Evolutionary conservation across 2,888 invertebrate species (phyloP).

Genomic region (Heteropelma amictum): DNA sequence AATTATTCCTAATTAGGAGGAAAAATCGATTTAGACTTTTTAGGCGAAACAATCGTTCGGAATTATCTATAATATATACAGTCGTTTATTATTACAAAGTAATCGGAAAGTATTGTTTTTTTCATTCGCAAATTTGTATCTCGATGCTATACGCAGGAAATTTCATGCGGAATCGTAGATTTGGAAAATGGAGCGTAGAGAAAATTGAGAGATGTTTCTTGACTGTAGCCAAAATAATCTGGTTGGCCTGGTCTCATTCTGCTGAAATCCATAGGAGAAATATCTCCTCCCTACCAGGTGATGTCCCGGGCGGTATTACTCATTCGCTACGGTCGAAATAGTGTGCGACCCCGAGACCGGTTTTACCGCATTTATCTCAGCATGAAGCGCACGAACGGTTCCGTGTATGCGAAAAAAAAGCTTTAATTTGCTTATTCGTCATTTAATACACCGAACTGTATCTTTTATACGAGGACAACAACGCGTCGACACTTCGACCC

Average conservation of each 20-base stretch:
- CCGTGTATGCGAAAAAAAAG: conserved; percentile 33
- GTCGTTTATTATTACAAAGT: too few species aligned
- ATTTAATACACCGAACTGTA: conserved; percentile 15
- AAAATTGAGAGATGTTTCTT: conserved; percentile 16
- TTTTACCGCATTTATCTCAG: neutral
- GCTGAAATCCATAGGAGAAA: conserved; percentile 33
- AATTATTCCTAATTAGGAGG: too few species aligned
- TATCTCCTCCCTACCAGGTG: conserved; percentile 29
- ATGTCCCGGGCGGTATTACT: neutral
- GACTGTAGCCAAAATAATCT: conserved; percentile 50
- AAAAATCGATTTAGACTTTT: too few species aligned
- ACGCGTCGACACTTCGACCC: conserved; percentile 27
- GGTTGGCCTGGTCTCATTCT: conserved; percentile 43
- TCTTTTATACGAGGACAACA: conserved; percentile 23
- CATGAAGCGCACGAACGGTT: conserved; percentile 36
- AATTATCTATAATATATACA: too few species aligned
- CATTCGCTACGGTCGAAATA: conserved; percentile 37
- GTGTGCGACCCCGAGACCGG: neutral
- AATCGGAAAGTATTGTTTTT: too few species aligned
- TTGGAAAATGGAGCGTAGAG: conserved; percentile 36
- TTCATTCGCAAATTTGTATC: neutral
- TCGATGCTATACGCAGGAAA: neutral
- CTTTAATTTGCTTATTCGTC: neutral
- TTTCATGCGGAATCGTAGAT: conserved; percentile 14
- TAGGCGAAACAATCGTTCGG: too few species aligned